A percentile compares a stretch with the other conserved stretches of the same genome.
phyloP scores from a whole-genome alignment of 2,113 vertebrate genomes.

The Scolopax mira region DNA sequence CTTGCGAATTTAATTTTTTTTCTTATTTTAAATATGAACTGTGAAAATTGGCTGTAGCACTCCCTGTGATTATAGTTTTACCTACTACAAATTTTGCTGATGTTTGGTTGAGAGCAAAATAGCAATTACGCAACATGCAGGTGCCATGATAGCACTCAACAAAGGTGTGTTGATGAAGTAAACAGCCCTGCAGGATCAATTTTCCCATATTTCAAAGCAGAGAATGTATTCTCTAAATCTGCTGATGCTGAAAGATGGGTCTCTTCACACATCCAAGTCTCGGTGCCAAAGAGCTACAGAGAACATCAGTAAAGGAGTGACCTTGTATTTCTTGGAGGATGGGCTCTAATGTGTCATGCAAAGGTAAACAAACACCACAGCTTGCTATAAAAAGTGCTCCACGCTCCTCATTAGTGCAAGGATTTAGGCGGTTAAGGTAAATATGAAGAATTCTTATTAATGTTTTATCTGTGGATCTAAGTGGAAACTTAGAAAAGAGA shows the following conservation, averaged over 20 bases:
- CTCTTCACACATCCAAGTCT: neutral
- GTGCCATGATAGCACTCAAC: conserved; percentile 12
- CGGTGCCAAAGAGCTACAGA: neutral
- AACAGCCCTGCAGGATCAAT: conserved; percentile 62
- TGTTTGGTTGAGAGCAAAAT: neutral
- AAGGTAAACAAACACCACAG: neutral
- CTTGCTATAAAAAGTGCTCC: neutral
- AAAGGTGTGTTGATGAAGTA: conserved; percentile 16
- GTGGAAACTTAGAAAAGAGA: neutral
- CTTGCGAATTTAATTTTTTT: neutral
- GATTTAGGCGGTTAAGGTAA: neutral
- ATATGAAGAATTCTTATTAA: neutral
- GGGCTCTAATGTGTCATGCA: neutral
- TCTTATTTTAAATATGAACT: neutral
- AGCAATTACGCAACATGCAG: conserved; percentile 33
- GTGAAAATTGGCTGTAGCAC: conserved; percentile 15
- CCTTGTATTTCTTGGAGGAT: neutral
- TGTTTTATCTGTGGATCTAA: neutral
- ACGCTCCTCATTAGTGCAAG: neutral
- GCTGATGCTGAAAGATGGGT: conserved; percentile 46
- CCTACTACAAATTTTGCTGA: conserved; percentile 17
- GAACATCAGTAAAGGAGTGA: neutral
- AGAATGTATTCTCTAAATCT: conserved; percentile 9
- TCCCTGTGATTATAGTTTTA: neutral
- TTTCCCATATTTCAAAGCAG: conserved; percentile 11